phyloP scores from a whole-genome alignment of 2,888 invertebrate genomes.

The Drosophila maculinotata region DNA sequence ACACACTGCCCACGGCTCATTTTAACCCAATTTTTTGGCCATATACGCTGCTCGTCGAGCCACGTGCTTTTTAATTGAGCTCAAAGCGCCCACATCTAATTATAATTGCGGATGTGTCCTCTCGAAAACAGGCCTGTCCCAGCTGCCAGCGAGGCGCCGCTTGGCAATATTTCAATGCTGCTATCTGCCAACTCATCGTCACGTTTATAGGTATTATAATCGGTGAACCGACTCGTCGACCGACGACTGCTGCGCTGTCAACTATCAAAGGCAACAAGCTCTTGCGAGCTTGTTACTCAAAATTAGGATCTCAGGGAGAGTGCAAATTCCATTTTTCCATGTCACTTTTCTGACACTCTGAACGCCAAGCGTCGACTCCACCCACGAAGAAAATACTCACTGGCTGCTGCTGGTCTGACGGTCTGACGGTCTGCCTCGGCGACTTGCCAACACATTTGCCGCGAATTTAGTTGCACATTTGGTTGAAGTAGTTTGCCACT shows the following conservation, averaged over 20 bases:
- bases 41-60: conserved; percentile 44
- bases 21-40: conserved; percentile 72
- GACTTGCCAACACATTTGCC: conserved; percentile 14
- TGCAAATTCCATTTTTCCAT: conserved; percentile 58
- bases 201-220: conserved; percentile 70
- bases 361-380: conserved; percentile 13
- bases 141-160: conserved; percentile 1
- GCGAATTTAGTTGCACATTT: conserved; percentile 32
- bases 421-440: not conserved
- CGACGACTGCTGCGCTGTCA: conserved; percentile 13
- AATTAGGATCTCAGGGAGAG: conserved; percentile 48
- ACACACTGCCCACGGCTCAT: conserved; percentile 51
- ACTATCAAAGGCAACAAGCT: conserved; percentile 8
- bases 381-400: conserved; percentile 9
- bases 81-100: conserved; percentile 68
- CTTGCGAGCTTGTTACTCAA: conserved; percentile 26
- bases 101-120: conserved; percentile 65
- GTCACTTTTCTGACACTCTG: conserved; percentile 61
- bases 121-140: not conserved
- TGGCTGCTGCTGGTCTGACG: not conserved
- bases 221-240: too few relatives aligned
- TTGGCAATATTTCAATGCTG: conserved; percentile 61
- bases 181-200: conserved; percentile 59
- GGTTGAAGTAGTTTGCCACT: conserved; percentile 30
- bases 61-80: conserved; percentile 74